These are phyloP conservation scores for Nesoenas mayeri DNA, from an alignment of 2,113 vertebrate species.

Conservation along the genomic window DNA sequence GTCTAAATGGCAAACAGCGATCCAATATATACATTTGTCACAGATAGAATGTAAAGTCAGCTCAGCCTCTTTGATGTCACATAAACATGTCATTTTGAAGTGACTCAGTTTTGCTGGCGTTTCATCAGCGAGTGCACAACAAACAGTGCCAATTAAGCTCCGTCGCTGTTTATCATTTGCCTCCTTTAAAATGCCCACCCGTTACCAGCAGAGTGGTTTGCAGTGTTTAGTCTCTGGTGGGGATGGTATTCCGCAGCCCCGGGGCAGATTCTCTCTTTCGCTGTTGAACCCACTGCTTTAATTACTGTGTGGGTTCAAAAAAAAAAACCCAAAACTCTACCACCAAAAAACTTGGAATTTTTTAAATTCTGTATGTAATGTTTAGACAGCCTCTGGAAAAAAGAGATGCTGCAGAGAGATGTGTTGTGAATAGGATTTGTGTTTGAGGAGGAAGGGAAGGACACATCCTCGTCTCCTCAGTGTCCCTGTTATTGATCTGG, in stretches of 20 bases:
- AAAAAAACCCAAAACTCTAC: neutral
- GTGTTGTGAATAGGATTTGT: neutral
- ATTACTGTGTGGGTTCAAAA: neutral
- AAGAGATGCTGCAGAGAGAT: neutral
- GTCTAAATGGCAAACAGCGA: slow-evolving; percentile 63
- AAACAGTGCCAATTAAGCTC: slow-evolving; percentile 39
- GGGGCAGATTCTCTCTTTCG: slow-evolving; percentile 22
- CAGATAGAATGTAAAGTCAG: slow-evolving; percentile 69
- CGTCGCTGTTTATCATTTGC: slow-evolving; percentile 51
- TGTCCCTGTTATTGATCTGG: neutral
- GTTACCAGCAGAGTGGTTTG: slow-evolving; percentile 49
- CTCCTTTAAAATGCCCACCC: slow-evolving; percentile 59
- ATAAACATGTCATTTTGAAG: slow-evolving; percentile 74
- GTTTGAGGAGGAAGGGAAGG: neutral
- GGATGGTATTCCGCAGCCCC: slow-evolving; percentile 47
- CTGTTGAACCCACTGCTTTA: slow-evolving; percentile 36
- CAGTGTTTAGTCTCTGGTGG: slow-evolving; percentile 68
- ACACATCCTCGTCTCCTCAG: accelerated
- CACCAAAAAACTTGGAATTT: neutral
- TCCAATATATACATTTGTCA: slow-evolving; percentile 71
- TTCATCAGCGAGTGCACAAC: slow-evolving; percentile 62
- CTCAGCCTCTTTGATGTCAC: slow-evolving; percentile 67
- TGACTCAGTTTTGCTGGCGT: slow-evolving; percentile 58
- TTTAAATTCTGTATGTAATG: neutral
- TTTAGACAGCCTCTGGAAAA: slow-evolving; percentile 7